A percentile compares a stretch with the other conserved stretches of the same genome.
phyloP scores from a whole-genome alignment of 2,888 invertebrate genomes.

The Erebia palarica region DNA sequence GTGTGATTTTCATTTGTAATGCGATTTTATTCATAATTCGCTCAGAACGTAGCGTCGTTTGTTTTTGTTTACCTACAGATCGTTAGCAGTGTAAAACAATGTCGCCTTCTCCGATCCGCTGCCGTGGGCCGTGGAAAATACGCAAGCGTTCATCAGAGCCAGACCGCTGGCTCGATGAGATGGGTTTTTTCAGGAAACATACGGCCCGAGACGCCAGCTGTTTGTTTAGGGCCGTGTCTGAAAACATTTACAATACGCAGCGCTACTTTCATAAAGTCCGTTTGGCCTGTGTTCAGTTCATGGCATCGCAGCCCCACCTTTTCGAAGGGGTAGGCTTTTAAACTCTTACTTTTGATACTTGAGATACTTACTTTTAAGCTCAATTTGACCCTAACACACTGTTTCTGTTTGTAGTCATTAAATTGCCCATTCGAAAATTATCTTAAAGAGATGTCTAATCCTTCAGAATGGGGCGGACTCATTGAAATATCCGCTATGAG shows the following conservation, averaged over 20 bases:
- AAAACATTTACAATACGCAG: constrained; percentile 89
- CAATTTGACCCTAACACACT: constrained; percentile 26
- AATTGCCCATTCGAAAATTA: constrained; percentile 85
- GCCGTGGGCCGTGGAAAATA: constrained; percentile 76
- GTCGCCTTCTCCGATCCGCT: constrained; percentile 75
- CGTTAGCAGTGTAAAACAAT: constrained; percentile 64
- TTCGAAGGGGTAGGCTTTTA: constrained; percentile 83
- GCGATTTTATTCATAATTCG: constrained; percentile 14
- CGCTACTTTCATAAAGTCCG: constrained; percentile 89
- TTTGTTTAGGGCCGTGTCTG: constrained; percentile 93
- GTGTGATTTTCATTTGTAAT: constrained; percentile 9
- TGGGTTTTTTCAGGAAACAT: constrained; percentile 93
- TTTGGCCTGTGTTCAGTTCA: constrained; percentile 87
- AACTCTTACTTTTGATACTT: constrained; percentile 36
- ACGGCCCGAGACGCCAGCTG: constrained; percentile 94
- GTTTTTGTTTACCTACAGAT: constrained; percentile 81
- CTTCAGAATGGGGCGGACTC: constrained; percentile 86
- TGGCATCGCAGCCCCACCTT: constrained; percentile 83
- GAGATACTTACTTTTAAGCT: neutral
- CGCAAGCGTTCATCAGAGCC: constrained; percentile 76
- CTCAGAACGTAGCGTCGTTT: constrained; percentile 62
- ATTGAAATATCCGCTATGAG: constrained; percentile 88
- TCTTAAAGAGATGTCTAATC: constrained; percentile 86
- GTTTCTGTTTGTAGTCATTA: constrained; percentile 82
- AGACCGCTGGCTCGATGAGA: constrained; percentile 90